These are phyloP conservation scores for Tonatia bakeri DNA, from an alignment of 2,113 vertebrate genomes.

Conservation along the genomic window DNA sequence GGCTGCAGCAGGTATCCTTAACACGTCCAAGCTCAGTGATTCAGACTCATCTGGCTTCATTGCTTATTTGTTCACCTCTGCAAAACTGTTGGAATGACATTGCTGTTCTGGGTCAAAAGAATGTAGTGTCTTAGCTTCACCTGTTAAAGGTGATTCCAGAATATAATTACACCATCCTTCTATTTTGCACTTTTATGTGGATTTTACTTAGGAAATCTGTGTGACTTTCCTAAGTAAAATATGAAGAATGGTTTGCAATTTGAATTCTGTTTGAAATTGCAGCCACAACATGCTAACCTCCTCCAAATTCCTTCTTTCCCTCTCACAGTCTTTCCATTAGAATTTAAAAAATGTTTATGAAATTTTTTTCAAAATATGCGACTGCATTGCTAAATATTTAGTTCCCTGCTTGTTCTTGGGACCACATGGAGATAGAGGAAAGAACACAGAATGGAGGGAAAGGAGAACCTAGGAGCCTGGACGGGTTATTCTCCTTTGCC, in stretches of 20 bases:
- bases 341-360: not conserved
- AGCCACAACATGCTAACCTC: not conserved
- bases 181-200: not conserved
- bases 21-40: not conserved
- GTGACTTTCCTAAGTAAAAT: not conserved
- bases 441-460: not conserved
- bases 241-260: not conserved
- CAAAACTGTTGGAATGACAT: not conserved
- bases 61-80: not conserved
- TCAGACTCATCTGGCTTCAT: accelerated
- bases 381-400: not conserved
- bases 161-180: not conserved
- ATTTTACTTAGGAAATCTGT: not conserved
- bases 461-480: not conserved
- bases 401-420: not conserved
- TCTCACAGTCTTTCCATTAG: not conserved
- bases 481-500: accelerated
- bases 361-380: not conserved
- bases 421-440: not conserved
- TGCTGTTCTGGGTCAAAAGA: not conserved
- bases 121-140: not conserved
- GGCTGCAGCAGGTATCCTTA: not conserved
- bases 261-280: not conserved
- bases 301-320: not conserved
- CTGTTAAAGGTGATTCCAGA: not conserved